These are phyloP conservation scores for Tokudaia muenninki DNA, from an alignment of 2,797 vertebrate species.

Conservation along the genomic window DNA sequence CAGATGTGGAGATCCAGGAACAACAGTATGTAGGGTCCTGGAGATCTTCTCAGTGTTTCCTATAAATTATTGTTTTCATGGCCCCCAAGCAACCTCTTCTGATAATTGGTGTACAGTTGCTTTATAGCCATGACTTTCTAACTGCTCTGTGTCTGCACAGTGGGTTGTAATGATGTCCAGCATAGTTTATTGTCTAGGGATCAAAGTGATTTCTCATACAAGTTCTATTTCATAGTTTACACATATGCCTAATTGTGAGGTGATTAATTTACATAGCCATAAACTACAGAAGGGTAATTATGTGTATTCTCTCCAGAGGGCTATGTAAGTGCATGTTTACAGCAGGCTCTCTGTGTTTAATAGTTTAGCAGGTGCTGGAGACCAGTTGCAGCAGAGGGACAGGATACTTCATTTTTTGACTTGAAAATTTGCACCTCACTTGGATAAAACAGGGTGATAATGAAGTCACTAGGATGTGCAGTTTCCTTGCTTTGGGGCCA, in stretches of 20 bases:
- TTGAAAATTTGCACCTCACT: conserved; percentile 29
- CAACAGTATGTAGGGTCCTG: neutral
- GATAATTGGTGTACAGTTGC: neutral
- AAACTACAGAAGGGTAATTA: conserved; percentile 45
- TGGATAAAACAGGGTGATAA: conserved; percentile 14
- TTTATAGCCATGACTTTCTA: conserved; percentile 12
- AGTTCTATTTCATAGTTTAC: neutral
- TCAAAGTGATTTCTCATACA: conserved; percentile 13
- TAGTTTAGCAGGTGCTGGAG: conserved; percentile 10
- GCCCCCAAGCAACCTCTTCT: neutral
- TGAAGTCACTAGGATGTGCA: neutral
- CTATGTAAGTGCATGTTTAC: neutral
- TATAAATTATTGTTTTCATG: neutral
- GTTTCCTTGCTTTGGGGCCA: neutral
- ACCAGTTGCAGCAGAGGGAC: neutral
- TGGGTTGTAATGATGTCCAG: neutral
- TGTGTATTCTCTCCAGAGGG: neutral
- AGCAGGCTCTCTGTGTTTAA: neutral
- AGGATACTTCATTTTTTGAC: neutral
- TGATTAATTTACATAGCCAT: conserved; percentile 38
- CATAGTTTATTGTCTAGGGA: neutral
- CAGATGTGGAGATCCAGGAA: fast-evolving
- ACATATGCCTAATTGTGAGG: neutral
- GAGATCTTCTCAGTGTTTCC: neutral
- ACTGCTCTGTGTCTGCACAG: neutral